Evolutionary conservation across 2,113 vertebrate genomes (phyloP).

Genomic region (Python bivittatus): DNA sequence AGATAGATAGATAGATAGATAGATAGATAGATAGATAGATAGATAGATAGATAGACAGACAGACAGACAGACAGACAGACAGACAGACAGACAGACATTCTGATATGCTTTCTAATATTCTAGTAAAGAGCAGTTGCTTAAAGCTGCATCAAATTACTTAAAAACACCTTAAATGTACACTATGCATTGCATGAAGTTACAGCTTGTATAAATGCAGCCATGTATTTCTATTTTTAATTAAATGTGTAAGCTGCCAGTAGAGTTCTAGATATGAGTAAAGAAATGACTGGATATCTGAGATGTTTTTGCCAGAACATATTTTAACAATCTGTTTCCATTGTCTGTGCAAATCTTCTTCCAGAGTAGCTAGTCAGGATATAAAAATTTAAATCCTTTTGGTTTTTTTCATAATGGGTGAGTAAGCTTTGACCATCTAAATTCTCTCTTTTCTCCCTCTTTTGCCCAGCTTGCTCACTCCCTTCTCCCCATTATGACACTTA

Average conservation of each 20-base stretch:
- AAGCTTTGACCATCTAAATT: slow-evolving; percentile 64
- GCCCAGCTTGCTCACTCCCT: slow-evolving; percentile 58
- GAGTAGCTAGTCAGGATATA: not conserved
- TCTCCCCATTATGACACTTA: slow-evolving; percentile 75
- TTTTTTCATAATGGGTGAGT: slow-evolving; percentile 48
- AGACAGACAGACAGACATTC: not conserved
- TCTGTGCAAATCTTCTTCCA: slow-evolving; percentile 5
- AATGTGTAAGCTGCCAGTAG: rapidly evolving
- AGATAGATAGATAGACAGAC: too few species aligned
- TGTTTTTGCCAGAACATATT: not conserved
- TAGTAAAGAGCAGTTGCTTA: not conserved
- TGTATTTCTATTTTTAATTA: not conserved
- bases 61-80: too few species aligned
- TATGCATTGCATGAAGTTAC: not conserved
- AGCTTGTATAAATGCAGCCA: not conserved
- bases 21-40: not conserved
- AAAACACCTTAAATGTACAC: not conserved
- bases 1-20: not conserved
- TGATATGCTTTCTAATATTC: not conserved
- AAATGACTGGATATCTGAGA: not conserved
- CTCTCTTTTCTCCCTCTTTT: slow-evolving; percentile 54
- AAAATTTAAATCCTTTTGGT: slow-evolving; percentile 5
- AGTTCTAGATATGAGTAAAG: not conserved
- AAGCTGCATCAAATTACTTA: not conserved
- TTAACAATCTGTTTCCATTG: not conserved